Evolutionary conservation across 2,888 invertebrate genomes (phyloP).

Genomic region (Malthinus flaveolus): DNA sequence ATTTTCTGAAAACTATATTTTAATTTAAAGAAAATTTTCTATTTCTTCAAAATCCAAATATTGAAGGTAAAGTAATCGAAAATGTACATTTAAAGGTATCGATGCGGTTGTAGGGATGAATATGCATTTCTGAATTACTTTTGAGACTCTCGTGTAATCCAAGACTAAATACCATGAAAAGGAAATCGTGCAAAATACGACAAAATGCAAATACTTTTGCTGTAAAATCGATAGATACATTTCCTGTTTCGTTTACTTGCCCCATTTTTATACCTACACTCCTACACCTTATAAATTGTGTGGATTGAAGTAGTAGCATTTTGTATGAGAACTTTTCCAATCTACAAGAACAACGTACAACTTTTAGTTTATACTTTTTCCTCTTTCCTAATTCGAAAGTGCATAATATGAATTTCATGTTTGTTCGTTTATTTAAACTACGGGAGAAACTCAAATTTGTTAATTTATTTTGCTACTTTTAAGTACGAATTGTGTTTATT

Average conservation of each 20-base stretch:
- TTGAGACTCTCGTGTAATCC: too few relatives aligned
- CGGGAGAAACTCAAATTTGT: neutral
- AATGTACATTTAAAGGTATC: too few relatives aligned
- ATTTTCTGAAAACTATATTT: too few relatives aligned
- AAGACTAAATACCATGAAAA: neutral
- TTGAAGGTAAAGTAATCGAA: too few relatives aligned
- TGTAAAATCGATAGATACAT: constrained; percentile 26
- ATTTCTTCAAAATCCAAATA: too few relatives aligned
- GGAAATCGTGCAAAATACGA: constrained; percentile 23
- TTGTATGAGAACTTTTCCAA: constrained; percentile 16
- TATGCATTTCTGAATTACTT: too few relatives aligned
- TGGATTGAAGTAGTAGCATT: constrained; percentile 1
- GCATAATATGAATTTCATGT: neutral
- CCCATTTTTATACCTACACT: constrained; percentile 19
- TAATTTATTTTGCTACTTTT: neutral
- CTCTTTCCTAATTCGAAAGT: neutral
- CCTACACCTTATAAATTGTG: constrained; percentile 17
- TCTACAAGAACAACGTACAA: constrained; percentile 6
- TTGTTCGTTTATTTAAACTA: neutral
- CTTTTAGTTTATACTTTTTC: neutral
- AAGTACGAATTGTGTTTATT: constrained; percentile 3
- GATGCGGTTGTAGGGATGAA: too few relatives aligned
- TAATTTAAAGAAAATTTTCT: too few relatives aligned
- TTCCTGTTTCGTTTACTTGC: constrained; percentile 23
- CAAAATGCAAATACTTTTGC: constrained; percentile 21